Evolutionary conservation across 2,113 vertebrate species (phyloP), one percentile per base, ranked within the genome.

Genomic region (Bothrops jararaca): DNA sequence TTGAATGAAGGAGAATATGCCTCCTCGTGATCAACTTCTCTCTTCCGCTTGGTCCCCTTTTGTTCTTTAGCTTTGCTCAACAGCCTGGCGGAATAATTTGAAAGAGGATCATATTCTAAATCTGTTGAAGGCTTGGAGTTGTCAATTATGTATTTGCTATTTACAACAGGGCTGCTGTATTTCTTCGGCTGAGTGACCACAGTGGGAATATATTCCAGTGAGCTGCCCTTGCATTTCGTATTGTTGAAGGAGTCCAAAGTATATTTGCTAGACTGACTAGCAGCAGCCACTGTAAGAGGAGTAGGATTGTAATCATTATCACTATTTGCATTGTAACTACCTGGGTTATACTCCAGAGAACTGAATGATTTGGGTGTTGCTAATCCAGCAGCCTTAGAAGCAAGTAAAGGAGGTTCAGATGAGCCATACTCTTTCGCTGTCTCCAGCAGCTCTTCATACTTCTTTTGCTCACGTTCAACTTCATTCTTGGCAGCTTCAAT

Each of bases 91-190:
- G 98, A 98, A 92, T 98, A 99, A 97, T 99, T 99, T 12, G 98
- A 99, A 26, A 99, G 98, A 0, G 99, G 99, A 92, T 99, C 99
- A 0, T 99, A 99, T 90, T 99, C 99, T 97, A 99, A 97, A 95
- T 99, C 99, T 0, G 99, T 99, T 22, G 98, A 97, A 0, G 99
- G 99, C 94, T 96, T 99, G 0, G 98, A 98, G 95, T 98, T 98
- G 92, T 99, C 99, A 26, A 99, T 94, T 4, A 98, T 99, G 0
- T 99, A 99, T 95, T 99, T 99, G 93, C 97, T 96, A 87, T 98
- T 98, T 1, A 97, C 96, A 34, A 96, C 92, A 0, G 94, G 91
- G 91, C 96, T 97, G 92, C 96, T 91, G 88, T 95, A 94, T 96
- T 97, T 98, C 96, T 95, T 97, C 6, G 24, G 95, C 94, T 96